phyloP scores from a whole-genome alignment of 2,888 invertebrate genomes.

The Trachelus tabidus region DNA sequence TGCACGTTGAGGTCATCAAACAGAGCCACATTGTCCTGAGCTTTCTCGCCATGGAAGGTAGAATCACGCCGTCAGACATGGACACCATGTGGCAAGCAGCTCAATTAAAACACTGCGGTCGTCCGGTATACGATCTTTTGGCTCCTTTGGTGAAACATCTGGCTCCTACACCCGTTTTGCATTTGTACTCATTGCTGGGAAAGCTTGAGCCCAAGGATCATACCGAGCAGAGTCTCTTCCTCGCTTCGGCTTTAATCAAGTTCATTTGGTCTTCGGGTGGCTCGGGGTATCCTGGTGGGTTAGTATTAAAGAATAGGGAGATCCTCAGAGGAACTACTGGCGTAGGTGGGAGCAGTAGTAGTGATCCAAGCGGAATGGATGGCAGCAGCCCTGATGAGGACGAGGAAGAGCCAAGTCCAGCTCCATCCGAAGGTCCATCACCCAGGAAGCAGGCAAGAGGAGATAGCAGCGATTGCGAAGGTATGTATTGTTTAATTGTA shows the following conservation, averaged over 20 bases:
- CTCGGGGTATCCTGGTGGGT: slow-evolving; percentile 55
- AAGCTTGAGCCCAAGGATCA: slow-evolving; percentile 91
- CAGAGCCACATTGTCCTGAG: slow-evolving; percentile 94
- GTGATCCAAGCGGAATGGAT: slow-evolving; percentile 60
- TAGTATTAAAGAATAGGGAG: slow-evolving; percentile 54
- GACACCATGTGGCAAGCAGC: slow-evolving; percentile 96
- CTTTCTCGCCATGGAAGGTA: slow-evolving; percentile 91
- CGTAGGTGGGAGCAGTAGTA: slow-evolving; percentile 60
- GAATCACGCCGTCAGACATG: slow-evolving; percentile 90
- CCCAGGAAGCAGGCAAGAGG: slow-evolving; percentile 72
- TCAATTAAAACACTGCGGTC: slow-evolving; percentile 93
- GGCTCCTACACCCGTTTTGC: slow-evolving; percentile 87
- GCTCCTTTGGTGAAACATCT: slow-evolving; percentile 91
- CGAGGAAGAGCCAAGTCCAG: slow-evolving; percentile 61
- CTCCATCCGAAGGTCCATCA: slow-evolving; percentile 69
- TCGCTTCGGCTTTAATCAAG: slow-evolving; percentile 90
- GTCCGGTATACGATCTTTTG: slow-evolving; percentile 91
- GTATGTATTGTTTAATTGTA: slow-evolving; percentile 29
- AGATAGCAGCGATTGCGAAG: slow-evolving; percentile 58
- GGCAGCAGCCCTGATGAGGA: slow-evolving; percentile 59
- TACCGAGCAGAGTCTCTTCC: slow-evolving; percentile 90
- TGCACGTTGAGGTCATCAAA: slow-evolving; percentile 96
- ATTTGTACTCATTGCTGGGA: slow-evolving; percentile 88
- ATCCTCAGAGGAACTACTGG: slow-evolving; percentile 48
- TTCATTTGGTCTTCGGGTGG: slow-evolving; percentile 88